These are phyloP conservation scores for Neomorphus geoffroyi DNA, from an alignment of 2,797 vertebrate species.

Conservation along the genomic window DNA sequence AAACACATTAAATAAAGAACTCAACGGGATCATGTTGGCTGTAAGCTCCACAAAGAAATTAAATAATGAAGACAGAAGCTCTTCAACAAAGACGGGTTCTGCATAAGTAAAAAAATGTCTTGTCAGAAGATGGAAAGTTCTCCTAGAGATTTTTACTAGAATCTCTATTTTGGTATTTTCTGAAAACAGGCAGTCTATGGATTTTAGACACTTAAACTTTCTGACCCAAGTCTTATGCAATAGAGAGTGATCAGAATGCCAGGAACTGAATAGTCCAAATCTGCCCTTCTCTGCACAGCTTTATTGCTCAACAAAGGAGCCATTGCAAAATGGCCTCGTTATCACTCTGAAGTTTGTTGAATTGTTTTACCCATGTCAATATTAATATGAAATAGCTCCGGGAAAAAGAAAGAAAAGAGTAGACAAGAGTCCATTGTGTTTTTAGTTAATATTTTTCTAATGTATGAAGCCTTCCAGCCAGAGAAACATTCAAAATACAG, in stretches of 20 bases:
- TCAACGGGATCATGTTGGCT: conserved; percentile 53
- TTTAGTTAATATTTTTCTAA: conserved; percentile 12
- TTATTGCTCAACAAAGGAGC: neutral
- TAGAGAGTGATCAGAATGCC: neutral
- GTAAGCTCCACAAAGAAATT: conserved; percentile 54
- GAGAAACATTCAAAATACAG: neutral
- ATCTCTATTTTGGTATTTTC: neutral
- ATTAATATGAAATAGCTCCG: neutral
- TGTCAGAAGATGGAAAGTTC: neutral
- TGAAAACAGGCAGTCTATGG: neutral
- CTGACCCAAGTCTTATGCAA: neutral
- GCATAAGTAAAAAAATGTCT: neutral
- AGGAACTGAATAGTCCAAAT: neutral
- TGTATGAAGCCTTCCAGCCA: neutral
- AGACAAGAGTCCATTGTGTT: neutral
- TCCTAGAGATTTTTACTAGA: neutral
- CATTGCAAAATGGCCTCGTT: neutral
- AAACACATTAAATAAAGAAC: conserved; percentile 73
- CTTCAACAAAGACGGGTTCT: conserved; percentile 8
- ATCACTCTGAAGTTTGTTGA: neutral
- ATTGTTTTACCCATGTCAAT: neutral
- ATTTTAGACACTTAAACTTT: neutral
- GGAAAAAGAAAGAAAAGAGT: neutral
- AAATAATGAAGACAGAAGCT: conserved; percentile 56
- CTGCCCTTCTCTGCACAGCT: neutral